Base-by-base conservation (phyloP, 2,113 vertebrate genomes). In the Urocynchramus pylzowi region DNA sequence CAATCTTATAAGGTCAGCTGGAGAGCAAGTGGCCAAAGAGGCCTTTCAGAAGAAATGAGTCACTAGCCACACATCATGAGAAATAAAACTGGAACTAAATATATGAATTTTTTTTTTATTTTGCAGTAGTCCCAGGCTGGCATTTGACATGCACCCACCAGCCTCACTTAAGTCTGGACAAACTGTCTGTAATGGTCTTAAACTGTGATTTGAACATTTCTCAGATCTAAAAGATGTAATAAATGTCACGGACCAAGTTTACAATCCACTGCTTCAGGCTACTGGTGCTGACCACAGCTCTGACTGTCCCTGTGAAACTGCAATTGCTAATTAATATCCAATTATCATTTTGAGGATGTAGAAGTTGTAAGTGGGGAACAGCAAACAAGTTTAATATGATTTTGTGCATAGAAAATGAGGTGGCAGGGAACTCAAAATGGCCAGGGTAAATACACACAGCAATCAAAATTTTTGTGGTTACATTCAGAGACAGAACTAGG, bases 1-100 rank as follows among this genome's bases (percentile, higher is more conserved):
- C 83, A 92, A 39, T 88, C 28, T 86, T 74, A 54, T 47, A 88
- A 90, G 64, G 90, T 93, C 90, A 84, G n/a, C 37, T 92, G 79
- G 47, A 77, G 95, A 77, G 42, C 21, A 83, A 86, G 60, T 74
- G 42, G 42, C n/a, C 59, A 75, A 92, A 96, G 68, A 90, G 31
- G 26, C 26, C 49, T 78, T 93, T 86, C 39, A 89, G 71, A 41
- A 88, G 23, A 90, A 93, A 86, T 12, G 26, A 76, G 70, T 16
- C 69, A 63, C 16, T 33, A 63, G 59, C 19, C 79, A 70, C n/a
- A 27, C 16, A 39, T 37, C 37, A 41, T 52, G 54, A 90, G 22
- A 83, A 77, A 74, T 49, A 85, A 39, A 90, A 63, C 8, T 77
- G 35, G 18, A 64, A 18, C 14, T 67, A 77, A 90, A 74, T 30